Evolutionary conservation across 2,888 invertebrate species (phyloP), one percentile per base, ranked within the genome.

Genomic region (Thyatira batis): DNA sequence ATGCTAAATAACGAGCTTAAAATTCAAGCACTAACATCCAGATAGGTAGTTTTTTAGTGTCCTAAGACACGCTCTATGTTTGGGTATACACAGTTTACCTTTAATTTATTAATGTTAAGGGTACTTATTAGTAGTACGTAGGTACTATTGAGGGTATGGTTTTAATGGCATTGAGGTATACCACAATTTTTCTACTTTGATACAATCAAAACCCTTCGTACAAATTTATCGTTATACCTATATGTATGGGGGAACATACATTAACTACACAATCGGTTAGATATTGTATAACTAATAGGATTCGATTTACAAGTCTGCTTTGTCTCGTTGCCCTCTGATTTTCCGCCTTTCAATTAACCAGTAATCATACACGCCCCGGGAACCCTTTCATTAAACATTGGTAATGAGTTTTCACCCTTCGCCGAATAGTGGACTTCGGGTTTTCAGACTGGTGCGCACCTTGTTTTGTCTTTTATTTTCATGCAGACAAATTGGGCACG

Each of bases 401-500:
- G 80, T 89, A 90, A 91, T 90, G 89, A 91, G 89, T 91, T 92
- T 91, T 89, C 86, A 84, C 88, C 89, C 90, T 89, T 84, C 85
- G 76, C 60, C 79, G 82, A 80, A 82, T 86, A 87, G 83, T 91
- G 90, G 89, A 87, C 91, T 88, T 86, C 78, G 79, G 80, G 83
- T 85, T 81, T 78, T 82, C 76, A 82, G 83, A 79, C 78, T 71
- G 70, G 61, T 71, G 71, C 65, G 54, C 70, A 73, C 78, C 74
- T 79, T 83, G 78, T 87, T 88, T 84, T 81, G 78, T 81, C 78
- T 85, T 84, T 84, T 81, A 71, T 77, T 74, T 80, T 74, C 67
- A 75, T 71, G 71, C 69, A 64, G 67, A 71, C 78, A 78, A 84
- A 83, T 85, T 83, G 81, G 64, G 69, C 72, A 58, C 69, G 73